phyloP scores from a whole-genome alignment of 2,113 vertebrate genomes.

The Delphinapterus leucas region DNA sequence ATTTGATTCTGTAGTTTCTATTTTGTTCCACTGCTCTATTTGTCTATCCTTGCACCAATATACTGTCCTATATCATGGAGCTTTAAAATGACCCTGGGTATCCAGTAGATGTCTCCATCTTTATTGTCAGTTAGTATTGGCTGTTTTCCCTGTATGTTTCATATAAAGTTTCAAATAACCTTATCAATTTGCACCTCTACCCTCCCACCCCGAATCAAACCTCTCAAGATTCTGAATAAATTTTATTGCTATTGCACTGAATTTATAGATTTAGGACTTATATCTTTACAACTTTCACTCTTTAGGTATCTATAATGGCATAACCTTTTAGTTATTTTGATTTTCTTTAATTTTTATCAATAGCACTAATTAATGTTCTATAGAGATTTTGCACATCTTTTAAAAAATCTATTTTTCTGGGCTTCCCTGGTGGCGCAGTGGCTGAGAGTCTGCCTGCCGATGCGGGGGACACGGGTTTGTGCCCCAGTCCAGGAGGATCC shows the following conservation, averaged over 20 bases:
- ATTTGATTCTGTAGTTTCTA: neutral
- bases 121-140: neutral
- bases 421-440: too few relatives aligned
- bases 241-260: neutral
- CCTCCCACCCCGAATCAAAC: accelerated
- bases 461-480: too few relatives aligned
- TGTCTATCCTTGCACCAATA: neutral
- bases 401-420: neutral
- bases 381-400: neutral
- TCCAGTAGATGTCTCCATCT: neutral
- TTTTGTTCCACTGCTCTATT: neutral
- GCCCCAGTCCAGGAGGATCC: too few relatives aligned
- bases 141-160: neutral
- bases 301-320: neutral
- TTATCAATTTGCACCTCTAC: neutral
- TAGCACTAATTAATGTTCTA: neutral
- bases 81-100: neutral
- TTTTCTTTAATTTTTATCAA: neutral
- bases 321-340: neutral
- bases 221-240: neutral
- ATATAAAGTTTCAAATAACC: neutral
- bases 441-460: too few relatives aligned
- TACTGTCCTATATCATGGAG: neutral
- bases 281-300: neutral
- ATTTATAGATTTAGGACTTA: neutral